Percentiles rank a stretch among this genome's conserved stretches.
Conservation (phyloP, 2,113 vertebrate genomes). For the Falcunculus frontatus region DNA sequence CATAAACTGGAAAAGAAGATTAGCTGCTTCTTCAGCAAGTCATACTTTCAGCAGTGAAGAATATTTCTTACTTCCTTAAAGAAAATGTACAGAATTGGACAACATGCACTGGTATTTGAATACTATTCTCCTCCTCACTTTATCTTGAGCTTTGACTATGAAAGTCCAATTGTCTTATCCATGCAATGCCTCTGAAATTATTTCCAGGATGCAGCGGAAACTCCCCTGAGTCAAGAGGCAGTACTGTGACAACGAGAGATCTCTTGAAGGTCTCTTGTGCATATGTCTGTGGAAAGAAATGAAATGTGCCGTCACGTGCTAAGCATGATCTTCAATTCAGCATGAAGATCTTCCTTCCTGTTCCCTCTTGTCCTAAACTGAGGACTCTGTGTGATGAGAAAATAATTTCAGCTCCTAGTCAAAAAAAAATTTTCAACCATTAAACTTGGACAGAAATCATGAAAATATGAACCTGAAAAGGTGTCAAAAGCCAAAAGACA, state of each 20-base stretch:
- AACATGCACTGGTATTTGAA: background rate
- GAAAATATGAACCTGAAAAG: background rate
- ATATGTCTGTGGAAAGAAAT: background rate
- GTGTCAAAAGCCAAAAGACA: background rate
- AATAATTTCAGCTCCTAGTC: background rate
- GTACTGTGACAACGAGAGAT: background rate
- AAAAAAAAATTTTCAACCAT: background rate
- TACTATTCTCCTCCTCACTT: background rate
- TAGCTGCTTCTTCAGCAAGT: background rate
- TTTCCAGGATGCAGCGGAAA: background rate
- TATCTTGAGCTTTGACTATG: background rate
- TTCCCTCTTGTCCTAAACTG: fast-evolving
- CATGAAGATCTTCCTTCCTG: background rate
- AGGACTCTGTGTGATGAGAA: background rate
- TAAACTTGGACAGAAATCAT: background rate
- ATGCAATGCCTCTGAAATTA: background rate
- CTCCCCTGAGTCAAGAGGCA: background rate
- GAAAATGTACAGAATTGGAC: background rate
- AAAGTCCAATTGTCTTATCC: background rate
- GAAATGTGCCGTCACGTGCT: background rate
- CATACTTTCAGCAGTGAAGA: background rate
- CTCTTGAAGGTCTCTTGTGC: background rate
- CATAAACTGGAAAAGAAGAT: background rate
- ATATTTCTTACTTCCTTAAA: background rate
- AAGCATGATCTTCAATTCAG: background rate